Evolutionary conservation across 2,888 invertebrate genomes (phyloP).

Genomic region (Cactoblastis cactorum): DNA sequence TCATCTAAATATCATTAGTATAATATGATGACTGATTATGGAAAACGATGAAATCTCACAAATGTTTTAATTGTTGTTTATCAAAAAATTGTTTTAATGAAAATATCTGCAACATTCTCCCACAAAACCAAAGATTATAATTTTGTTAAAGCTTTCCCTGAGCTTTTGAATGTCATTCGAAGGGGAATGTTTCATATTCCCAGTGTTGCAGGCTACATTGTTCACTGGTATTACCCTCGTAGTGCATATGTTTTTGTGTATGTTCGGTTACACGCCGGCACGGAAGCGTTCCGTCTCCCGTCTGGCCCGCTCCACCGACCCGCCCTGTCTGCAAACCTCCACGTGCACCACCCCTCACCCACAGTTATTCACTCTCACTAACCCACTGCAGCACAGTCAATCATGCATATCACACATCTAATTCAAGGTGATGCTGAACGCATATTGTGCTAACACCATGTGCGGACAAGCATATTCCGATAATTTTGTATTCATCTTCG

Average conservation of each 20-base stretch:
- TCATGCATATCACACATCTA: slow-evolving; percentile 67
- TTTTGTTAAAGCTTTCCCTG: no score
- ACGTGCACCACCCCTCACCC: slow-evolving; percentile 35
- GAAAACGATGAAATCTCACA: no score
- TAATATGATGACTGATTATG: no score
- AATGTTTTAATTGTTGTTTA: no score
- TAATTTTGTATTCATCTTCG: not conserved
- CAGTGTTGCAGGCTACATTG: slow-evolving; percentile 45
- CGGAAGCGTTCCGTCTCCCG: slow-evolving; percentile 74
- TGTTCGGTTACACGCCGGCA: slow-evolving; percentile 50
- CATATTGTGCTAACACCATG: not conserved
- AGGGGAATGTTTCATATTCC: slow-evolving; percentile 1
- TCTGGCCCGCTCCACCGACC: slow-evolving; percentile 68
- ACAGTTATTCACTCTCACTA: slow-evolving; percentile 78
- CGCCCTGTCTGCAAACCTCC: slow-evolving; percentile 62
- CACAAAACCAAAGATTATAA: no score
- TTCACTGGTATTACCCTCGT: slow-evolving; percentile 44
- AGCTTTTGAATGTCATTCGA: slow-evolving; percentile 8
- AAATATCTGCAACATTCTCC: no score
- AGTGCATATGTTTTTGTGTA: slow-evolving; percentile 46
- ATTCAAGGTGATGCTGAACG: slow-evolving; percentile 55
- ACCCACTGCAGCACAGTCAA: slow-evolving; percentile 76
- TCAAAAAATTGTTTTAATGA: no score
- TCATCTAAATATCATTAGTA: no score
- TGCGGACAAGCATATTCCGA: no score